These are phyloP conservation scores for Sesia apiformis DNA, from an alignment of 2,888 invertebrate genomes.

Conservation along the genomic window DNA sequence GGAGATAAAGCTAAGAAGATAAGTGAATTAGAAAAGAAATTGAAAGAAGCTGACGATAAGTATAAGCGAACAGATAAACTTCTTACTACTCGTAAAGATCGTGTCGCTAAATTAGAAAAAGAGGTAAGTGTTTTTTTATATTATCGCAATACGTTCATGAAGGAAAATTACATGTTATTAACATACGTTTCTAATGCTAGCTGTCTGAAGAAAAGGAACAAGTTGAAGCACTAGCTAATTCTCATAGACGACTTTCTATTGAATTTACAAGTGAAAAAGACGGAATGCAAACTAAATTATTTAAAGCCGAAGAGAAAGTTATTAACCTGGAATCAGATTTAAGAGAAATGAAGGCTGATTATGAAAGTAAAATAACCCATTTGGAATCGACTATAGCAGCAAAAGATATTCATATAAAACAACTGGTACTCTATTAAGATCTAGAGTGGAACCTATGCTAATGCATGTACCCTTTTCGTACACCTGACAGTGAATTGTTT, in stretches of 20 bases:
- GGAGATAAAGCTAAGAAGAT: slow-evolving; percentile 78
- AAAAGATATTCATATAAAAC: slow-evolving; percentile 76
- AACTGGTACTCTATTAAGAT: slow-evolving; percentile 63
- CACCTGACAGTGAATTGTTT: neutral
- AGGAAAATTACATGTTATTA: too few species aligned
- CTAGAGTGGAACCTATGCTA: slow-evolving; percentile 12
- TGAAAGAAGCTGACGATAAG: slow-evolving; percentile 80
- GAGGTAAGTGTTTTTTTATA: slow-evolving; percentile 54
- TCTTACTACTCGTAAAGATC: slow-evolving; percentile 70
- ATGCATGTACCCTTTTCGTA: slow-evolving; percentile 14
- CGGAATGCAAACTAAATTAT: slow-evolving; percentile 54
- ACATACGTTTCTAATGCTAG: slow-evolving; percentile 19
- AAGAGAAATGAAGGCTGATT: slow-evolving; percentile 70
- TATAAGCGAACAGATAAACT: slow-evolving; percentile 74
- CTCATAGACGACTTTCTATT: slow-evolving; percentile 53
- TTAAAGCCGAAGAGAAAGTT: slow-evolving; percentile 60
- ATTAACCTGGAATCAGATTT: slow-evolving; percentile 64
- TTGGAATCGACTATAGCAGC: slow-evolving; percentile 74
- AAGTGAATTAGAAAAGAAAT: slow-evolving; percentile 77
- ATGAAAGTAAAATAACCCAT: slow-evolving; percentile 75
- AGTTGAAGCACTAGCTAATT: slow-evolving; percentile 42
- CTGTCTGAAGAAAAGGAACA: slow-evolving; percentile 67
- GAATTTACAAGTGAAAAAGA: slow-evolving; percentile 65
- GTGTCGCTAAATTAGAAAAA: slow-evolving; percentile 74
- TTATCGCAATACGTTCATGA: neutral